A percentile compares a stretch with the other conserved stretches of the same genome.
These are phyloP conservation scores for Drosophila novamexicana DNA, from an alignment of 1,140 invertebrate species.

Conservation along the genomic window DNA sequence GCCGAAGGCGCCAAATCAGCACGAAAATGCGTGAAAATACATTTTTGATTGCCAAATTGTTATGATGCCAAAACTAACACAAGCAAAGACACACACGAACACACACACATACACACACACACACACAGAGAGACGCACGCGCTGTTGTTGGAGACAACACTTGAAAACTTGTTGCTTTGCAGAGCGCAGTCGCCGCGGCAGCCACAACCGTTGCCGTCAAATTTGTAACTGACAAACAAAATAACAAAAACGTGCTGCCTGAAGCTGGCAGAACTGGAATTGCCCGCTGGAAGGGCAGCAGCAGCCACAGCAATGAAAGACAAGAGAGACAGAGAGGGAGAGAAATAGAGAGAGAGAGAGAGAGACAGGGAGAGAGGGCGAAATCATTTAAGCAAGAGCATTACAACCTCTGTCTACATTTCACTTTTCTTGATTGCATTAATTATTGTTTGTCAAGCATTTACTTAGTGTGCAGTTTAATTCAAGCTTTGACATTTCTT, in stretches of 20 bases:
- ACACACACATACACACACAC: slow-evolving; percentile 19
- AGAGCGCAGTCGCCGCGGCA: slow-evolving; percentile 41
- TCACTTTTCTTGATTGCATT: slow-evolving; percentile 15
- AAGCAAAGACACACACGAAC: slow-evolving; percentile 6
- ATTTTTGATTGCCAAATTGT: slow-evolving; percentile 51
- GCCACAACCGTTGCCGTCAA: slow-evolving; percentile 36
- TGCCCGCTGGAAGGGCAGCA: slow-evolving; percentile 21
- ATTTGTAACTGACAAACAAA: slow-evolving; percentile 45
- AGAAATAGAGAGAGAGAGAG: background rate
- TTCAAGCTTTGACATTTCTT: slow-evolving; percentile 28
- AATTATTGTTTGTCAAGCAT: background rate
- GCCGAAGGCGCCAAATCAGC: slow-evolving; percentile 46
- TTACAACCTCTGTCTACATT: background rate
- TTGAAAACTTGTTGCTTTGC: slow-evolving; percentile 46
- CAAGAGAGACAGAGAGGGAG: background rate
- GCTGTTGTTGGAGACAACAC: slow-evolving; percentile 26
- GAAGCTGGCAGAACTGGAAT: slow-evolving; percentile 33
- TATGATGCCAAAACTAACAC: slow-evolving; percentile 32
- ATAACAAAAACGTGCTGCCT: slow-evolving; percentile 22
- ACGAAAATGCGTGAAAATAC: slow-evolving; percentile 31
- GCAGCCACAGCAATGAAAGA: background rate
- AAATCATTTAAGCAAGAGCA: background rate
- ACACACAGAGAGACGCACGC: slow-evolving; percentile 9
- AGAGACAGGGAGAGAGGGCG: background rate
- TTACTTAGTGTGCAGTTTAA: slow-evolving; percentile 18